Evolutionary conservation across 1,140 invertebrate genomes (phyloP).

Genomic region (Euwallacea similis): DNA sequence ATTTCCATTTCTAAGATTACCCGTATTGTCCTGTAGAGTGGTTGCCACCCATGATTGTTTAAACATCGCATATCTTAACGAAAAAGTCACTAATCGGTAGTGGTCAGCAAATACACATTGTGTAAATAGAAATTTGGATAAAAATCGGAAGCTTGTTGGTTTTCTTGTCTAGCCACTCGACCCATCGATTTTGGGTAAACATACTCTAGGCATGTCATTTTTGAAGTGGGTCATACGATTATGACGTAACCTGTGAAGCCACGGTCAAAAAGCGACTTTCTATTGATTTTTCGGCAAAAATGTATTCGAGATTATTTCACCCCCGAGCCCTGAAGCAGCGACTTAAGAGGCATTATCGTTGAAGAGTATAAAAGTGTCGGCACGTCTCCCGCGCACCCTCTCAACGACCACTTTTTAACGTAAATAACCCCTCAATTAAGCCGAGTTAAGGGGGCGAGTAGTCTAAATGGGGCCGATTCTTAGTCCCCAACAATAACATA

Average conservation of each 20-base stretch:
- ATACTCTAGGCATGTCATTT: neutral
- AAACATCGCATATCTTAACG: conserved; percentile 16
- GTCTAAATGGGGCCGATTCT: conserved; percentile 17
- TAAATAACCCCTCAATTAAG: conserved; percentile 30
- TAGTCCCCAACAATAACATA: conserved; percentile 46
- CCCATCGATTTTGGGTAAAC: conserved; percentile 7
- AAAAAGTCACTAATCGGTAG: conserved; percentile 19
- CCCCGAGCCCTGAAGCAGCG: neutral
- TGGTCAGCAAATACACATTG: conserved; percentile 9
- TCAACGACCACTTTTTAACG: conserved; percentile 17
- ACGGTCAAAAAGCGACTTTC: too few relatives aligned
- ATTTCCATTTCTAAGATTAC: conserved; percentile 1
- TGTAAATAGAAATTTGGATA: conserved; percentile 17
- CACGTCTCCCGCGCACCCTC: neutral
- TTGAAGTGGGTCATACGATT: too few relatives aligned
- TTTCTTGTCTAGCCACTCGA: conserved; percentile 13
- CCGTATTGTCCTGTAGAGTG: neutral
- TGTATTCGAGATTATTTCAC: too few relatives aligned
- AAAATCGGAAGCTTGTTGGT: conserved; percentile 10
- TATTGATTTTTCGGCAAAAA: too few relatives aligned
- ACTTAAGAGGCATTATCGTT: conserved; percentile 3
- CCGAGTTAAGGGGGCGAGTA: conserved; percentile 17
- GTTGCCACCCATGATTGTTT: conserved; percentile 16
- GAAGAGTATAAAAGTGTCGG: conserved; percentile 20
- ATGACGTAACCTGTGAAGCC: too few relatives aligned